These are phyloP conservation scores for Melieria omissa DNA, from an alignment of 2,888 invertebrate genomes.

Conservation along the genomic window DNA sequence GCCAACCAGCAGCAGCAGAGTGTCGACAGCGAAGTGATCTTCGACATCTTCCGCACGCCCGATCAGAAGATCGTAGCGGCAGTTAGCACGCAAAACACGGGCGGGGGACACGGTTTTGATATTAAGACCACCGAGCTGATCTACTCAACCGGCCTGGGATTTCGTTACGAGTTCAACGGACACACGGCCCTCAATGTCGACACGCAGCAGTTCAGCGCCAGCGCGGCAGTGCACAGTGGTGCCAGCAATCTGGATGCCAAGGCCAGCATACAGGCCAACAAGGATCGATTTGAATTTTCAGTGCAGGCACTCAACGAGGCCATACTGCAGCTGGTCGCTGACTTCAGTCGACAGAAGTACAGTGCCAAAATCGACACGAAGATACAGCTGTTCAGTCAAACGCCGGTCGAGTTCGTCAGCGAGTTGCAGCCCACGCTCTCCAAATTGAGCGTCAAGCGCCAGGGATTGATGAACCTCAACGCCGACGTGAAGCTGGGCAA, in stretches of 20 bases:
- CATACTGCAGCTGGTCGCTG: slow-evolving; percentile 50
- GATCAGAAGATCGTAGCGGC: slow-evolving; percentile 69
- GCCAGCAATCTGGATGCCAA: slow-evolving; percentile 58
- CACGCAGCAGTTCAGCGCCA: slow-evolving; percentile 55
- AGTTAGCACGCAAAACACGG: slow-evolving; percentile 43
- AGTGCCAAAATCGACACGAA: slow-evolving; percentile 50
- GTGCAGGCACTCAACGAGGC: slow-evolving; percentile 54
- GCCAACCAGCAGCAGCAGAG: slow-evolving; percentile 61
- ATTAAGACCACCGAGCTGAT: slow-evolving; percentile 64
- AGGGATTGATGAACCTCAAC: slow-evolving; percentile 51
- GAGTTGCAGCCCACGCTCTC: slow-evolving; percentile 53
- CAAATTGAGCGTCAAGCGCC: slow-evolving; percentile 51
- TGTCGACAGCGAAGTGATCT: slow-evolving; percentile 63
- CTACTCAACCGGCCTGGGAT: slow-evolving; percentile 67
- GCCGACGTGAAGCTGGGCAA: slow-evolving; percentile 58
- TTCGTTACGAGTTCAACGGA: slow-evolving; percentile 54
- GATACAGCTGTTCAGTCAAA: slow-evolving; percentile 52
- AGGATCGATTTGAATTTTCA: slow-evolving; percentile 58
- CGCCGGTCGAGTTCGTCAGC: slow-evolving; percentile 52
- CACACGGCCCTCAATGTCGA: slow-evolving; percentile 57
- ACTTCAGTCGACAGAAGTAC: slow-evolving; percentile 52
- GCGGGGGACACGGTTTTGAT: slow-evolving; percentile 62
- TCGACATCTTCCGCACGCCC: slow-evolving; percentile 73
- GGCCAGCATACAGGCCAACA: slow-evolving; percentile 54
- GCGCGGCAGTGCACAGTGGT: slow-evolving; percentile 59